Evolutionary conservation across 2,888 invertebrate species (phyloP).

Genomic region (Allacma fusca): DNA sequence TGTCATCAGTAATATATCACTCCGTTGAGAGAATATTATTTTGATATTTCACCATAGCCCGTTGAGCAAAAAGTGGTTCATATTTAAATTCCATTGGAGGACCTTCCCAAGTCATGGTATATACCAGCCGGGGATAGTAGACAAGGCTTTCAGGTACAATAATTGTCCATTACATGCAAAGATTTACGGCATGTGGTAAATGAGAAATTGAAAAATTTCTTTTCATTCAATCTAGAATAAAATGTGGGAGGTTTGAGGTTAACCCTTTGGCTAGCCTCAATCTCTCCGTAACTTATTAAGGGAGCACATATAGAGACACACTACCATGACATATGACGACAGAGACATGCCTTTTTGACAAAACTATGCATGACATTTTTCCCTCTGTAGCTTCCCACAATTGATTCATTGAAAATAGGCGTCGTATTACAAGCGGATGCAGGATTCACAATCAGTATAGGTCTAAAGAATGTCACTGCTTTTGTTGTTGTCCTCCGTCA

Average conservation of each 20-base stretch:
- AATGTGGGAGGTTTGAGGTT: conserved; percentile 16
- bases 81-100: too few relatives aligned
- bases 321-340: too few relatives aligned
- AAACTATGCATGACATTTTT: background rate
- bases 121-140: too few relatives aligned
- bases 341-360: background rate
- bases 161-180: background rate
- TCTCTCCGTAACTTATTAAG: conserved; percentile 4
- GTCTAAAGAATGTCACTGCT: background rate
- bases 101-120: too few relatives aligned
- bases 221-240: background rate
- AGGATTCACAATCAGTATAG: background rate
- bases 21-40: too few relatives aligned
- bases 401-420: background rate
- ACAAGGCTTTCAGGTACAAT: background rate
- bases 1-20: too few relatives aligned
- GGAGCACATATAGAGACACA: background rate
- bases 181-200: background rate
- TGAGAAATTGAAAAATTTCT: background rate
- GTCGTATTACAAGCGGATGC: conserved; percentile 1
- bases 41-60: too few relatives aligned
- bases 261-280: conserved; percentile 12
- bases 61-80: too few relatives aligned
- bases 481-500: background rate
- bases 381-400: background rate